Base-by-base conservation (phyloP, 2,113 vertebrate genomes). In the Etia nguti region DNA sequence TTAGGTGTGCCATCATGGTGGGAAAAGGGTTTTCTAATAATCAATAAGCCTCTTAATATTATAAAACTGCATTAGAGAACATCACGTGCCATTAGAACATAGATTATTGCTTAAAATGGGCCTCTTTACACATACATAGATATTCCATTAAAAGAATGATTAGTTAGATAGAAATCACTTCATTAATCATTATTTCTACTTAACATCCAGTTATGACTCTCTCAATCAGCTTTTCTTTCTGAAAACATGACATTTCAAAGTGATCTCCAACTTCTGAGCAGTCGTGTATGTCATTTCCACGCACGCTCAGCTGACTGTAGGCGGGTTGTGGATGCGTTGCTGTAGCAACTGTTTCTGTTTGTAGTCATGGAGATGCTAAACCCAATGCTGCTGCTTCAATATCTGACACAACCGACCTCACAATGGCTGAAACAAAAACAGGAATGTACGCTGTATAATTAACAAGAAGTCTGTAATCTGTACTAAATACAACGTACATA, bases 341-440 rank as follows among this genome's bases (percentile, higher is more conserved):
- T 34, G 8, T 18, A 24, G 36, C 36, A 11, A 84, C 85, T 38
- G 9, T 18, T 20, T 79, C 34, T 80, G 80, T 77, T 52, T 85
- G 79, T 77, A 15, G 70, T 59, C 56, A 81, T 50, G 50, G 36
- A 90, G 79, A 90, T 24, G 11, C 6, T 41, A 60, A 77, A 81
- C 38, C 81, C 34, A 56, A 77, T 52, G 81, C 86, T 91, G 92
- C 90, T 92, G 80, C 62, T 79, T 20, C 13, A 36, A 38, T 50
- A 36, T 38, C 10, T 20, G 9, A 87, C 52, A 90, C 80, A 85
- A 92, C 88, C 22, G 6, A 59, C 83, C 85, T 82, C 57, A 79
- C 59, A 50, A 20, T 4, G 4, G 26, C 81, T 87, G 80, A 26
- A 56, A 65, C 24, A 75, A 50, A 50, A 29, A 50, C 24, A 12